Percentiles rank a stretch among this genome's conserved stretches.
Conservation (phyloP, 1,140 invertebrate genomes). For the Trichonephila inaurata region DNA sequence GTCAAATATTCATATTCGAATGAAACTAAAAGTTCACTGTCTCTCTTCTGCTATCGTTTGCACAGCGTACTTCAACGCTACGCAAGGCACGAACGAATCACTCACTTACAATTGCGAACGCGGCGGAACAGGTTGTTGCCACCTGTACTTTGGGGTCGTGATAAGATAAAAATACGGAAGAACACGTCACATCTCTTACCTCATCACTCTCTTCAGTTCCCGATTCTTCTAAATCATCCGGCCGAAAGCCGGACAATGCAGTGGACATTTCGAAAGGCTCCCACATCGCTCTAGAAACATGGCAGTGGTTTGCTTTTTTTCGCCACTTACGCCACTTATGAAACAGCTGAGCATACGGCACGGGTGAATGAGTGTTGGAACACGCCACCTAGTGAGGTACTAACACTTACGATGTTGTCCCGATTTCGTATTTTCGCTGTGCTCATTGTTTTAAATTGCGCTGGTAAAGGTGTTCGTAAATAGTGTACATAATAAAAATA, state of each 20-base stretch:
- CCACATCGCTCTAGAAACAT: constrained; percentile 33
- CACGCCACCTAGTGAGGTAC: neutral
- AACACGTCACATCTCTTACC: constrained; percentile 53
- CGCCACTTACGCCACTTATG: neutral
- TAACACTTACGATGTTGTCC: neutral
- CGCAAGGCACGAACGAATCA: too few species aligned
- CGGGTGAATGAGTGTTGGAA: constrained; percentile 5
- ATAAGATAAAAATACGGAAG: neutral
- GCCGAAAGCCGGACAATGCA: neutral
- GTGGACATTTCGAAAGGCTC: constrained; percentile 54
- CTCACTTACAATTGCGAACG: too few species aligned
- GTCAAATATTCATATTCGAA: too few species aligned
- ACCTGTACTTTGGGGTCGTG: neutral
- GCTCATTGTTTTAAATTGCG: too few species aligned
- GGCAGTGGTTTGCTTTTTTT: neutral
- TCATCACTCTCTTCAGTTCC: neutral
- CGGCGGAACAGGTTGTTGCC: neutral
- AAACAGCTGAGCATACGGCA: constrained; percentile 17
- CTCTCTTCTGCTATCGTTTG: too few species aligned
- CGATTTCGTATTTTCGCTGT: neutral
- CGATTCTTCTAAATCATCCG: neutral
- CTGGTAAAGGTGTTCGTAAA: too few species aligned
- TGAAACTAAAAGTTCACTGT: too few species aligned
- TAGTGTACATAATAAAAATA: too few species aligned
- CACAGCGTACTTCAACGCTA: too few species aligned